Base-by-base conservation (phyloP, 2,113 vertebrate species). In the Elgaria multicarinata region DNA sequence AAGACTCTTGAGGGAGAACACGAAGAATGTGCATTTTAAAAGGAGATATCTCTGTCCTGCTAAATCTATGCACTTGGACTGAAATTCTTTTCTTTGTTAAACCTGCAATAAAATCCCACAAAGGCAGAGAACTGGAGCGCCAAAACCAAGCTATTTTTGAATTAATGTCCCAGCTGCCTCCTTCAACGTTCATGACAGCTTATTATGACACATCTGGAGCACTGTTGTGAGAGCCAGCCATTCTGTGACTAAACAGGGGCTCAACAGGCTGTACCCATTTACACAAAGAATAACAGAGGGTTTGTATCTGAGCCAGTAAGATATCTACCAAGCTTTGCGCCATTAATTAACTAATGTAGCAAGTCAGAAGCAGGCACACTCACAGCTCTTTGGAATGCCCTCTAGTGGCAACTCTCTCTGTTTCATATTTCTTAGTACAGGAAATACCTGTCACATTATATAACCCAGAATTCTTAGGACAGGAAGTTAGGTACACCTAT, bases 191-290 rank as follows among this genome's bases (percentile, higher is more conserved):
- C 83, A 75, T 42, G 87, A 83, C 75, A 80, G 58, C 80, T 53
- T 66, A 74, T 80, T 82, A 86, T 64, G 83, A 81, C 83, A 85
- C 83, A 85, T 88, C 74, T 88, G 87, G 86, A 80, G 26, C 26
- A 36, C 36, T 80, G 69, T 62, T 89, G 55, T 76, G 77, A 82
- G 77, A 82, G 83, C 83, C n/a, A 36, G 26, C 76, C 44, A 69
- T 83, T 80, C 88, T 77, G 42, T 80, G 82, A 89, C 83, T 76
- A 67, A 85, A 84, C 81, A 85, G 76, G 72, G 76, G 66, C 75
- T 80, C 74, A 88, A 80, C 67, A 53, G 53, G 72, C 72, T 85
- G 90, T 67, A 85, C 55, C 77, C 83, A 55, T 85, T 90, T 83
- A 44, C 39, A 20, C 72, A 83, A 77, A 90, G 44, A 82, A 82